Evolutionary conservation across 2,888 invertebrate genomes (phyloP).

Genomic region (Apodemia mormo): DNA sequence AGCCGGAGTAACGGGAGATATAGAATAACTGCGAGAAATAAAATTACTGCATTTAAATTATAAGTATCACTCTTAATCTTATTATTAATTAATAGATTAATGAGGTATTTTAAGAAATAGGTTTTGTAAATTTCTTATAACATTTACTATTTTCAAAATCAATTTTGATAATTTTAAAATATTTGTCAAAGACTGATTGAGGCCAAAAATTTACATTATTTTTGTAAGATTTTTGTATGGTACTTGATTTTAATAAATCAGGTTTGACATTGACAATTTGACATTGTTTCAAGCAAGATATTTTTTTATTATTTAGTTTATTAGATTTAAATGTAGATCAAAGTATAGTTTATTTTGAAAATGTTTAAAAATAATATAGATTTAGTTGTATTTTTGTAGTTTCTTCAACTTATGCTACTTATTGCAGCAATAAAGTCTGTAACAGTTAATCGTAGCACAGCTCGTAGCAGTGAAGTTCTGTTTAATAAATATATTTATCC

Average conservation of each 20-base stretch:
- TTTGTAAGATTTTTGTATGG: conserved; percentile 4
- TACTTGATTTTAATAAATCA: neutral
- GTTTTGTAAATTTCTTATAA: too few species aligned
- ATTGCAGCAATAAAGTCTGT: neutral
- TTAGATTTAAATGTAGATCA: neutral
- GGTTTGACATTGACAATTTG: neutral
- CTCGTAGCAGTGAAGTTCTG: neutral
- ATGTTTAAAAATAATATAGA: too few species aligned
- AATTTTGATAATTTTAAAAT: conserved; percentile 13
- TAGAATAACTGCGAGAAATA: too few species aligned
- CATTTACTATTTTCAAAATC: too few species aligned
- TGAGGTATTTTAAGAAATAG: too few species aligned
- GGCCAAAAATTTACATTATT: conserved; percentile 11
- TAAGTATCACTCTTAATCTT: too few species aligned
- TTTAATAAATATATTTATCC: neutral
- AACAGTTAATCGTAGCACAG: neutral
- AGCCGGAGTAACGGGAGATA: too few species aligned
- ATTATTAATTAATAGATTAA: too few species aligned
- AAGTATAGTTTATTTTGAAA: too few species aligned
- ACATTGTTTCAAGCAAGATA: neutral
- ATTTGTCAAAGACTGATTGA: conserved; percentile 4
- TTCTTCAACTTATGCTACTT: neutral
- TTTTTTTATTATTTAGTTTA: neutral
- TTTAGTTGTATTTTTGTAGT: neutral
- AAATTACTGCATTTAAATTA: too few species aligned